Evolutionary conservation across 2,888 invertebrate genomes (phyloP).

Genomic region (Eledone cirrhosa): DNA sequence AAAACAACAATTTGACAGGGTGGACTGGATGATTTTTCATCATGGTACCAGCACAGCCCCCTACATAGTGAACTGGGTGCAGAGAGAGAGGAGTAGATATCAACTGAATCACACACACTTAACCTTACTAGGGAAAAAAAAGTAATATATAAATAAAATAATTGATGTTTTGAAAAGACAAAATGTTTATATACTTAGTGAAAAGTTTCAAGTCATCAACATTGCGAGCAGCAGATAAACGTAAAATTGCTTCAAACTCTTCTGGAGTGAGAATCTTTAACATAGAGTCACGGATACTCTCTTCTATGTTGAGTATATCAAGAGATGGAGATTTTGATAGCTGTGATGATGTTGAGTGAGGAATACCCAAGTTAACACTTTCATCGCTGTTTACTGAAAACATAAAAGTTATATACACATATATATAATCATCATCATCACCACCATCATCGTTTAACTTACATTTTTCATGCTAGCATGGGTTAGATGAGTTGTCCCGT

Average conservation of each 20-base stretch:
- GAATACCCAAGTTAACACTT: constrained; percentile 46
- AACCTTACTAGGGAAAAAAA: too few relatives aligned
- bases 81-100: too few relatives aligned
- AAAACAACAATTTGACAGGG: too few relatives aligned
- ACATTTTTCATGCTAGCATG: too few relatives aligned
- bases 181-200: constrained; percentile 68
- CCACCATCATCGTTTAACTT: too few relatives aligned
- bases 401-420: neutral
- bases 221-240: constrained; percentile 79
- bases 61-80: too few relatives aligned
- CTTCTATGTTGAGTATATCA: constrained; percentile 30
- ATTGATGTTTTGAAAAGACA: neutral
- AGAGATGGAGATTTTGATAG: constrained; percentile 56
- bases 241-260: constrained; percentile 74
- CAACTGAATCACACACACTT: too few relatives aligned
- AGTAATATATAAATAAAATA: neutral
- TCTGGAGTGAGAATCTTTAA: constrained; percentile 43
- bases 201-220: constrained; percentile 81
- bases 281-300: neutral
- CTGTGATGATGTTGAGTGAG: constrained; percentile 35
- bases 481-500: too few relatives aligned
- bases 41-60: too few relatives aligned
- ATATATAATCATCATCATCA: too few relatives aligned
- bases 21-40: too few relatives aligned
- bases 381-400: constrained; percentile 61